A percentile compares a stretch with the other conserved stretches of the same genome.
These are phyloP conservation scores for Tricholaema leucomelas DNA, from an alignment of 2,113 vertebrate species.

Conservation along the genomic window DNA sequence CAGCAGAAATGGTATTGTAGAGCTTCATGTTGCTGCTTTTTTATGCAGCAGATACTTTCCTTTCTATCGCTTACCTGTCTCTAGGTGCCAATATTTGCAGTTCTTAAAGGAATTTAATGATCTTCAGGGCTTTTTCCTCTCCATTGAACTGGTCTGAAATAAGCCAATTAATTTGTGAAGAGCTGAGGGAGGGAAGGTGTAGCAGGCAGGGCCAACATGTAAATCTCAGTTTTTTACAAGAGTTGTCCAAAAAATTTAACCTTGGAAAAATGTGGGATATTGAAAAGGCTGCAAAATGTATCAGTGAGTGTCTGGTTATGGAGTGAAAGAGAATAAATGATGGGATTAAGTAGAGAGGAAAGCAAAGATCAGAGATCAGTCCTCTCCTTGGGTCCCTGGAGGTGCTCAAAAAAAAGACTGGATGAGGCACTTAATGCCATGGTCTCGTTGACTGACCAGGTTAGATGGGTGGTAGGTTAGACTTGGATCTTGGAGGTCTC, in stretches of 20 bases:
- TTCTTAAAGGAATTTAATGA: constrained; percentile 19
- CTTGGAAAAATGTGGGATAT: neutral
- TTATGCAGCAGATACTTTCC: neutral
- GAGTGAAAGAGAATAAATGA: constrained; percentile 32
- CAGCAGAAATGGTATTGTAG: neutral
- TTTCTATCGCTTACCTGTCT: neutral
- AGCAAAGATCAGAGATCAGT: constrained; percentile 39
- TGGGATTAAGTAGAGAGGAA: constrained; percentile 49
- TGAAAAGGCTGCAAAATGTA: constrained; percentile 3
- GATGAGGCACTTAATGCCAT: too few species aligned
- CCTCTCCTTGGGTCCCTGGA: neutral
- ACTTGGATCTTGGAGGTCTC: too few species aligned
- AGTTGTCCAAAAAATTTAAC: neutral
- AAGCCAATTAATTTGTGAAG: neutral
- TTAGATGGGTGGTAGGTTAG: too few species aligned
- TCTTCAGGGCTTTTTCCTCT: neutral
- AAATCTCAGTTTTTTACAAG: neutral
- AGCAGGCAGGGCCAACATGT: neutral
- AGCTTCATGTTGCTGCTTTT: neutral
- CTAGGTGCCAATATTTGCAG: neutral
- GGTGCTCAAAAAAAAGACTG: too few species aligned
- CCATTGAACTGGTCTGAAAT: neutral
- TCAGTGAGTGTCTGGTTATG: constrained; percentile 25
- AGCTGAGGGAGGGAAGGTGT: neutral
- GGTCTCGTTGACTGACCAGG: too few species aligned